Percentiles rank a stretch among this genome's conserved stretches.
These are phyloP conservation scores for Lota lota DNA, from an alignment of 2,113 vertebrate genomes.

Conservation along the genomic window DNA sequence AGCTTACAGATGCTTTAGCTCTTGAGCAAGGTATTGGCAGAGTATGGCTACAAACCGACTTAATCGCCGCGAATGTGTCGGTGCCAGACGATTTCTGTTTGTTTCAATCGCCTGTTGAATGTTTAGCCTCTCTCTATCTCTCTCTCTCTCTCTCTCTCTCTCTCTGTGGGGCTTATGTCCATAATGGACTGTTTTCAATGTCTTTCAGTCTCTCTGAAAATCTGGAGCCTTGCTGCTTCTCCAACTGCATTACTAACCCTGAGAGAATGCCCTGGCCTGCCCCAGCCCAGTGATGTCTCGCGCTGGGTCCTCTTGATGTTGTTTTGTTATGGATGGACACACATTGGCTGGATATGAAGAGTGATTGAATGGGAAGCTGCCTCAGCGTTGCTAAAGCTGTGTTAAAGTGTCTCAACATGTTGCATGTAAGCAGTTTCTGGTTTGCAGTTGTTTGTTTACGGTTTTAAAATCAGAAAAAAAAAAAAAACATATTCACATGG, in stretches of 20 bases:
- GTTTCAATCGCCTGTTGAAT: slow-evolving; percentile 18
- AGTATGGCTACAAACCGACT: slow-evolving; percentile 38
- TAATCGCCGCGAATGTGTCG: slow-evolving; percentile 13
- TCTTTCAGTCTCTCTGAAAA: slow-evolving; percentile 25
- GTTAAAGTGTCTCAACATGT: slow-evolving; percentile 17
- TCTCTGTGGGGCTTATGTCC: slow-evolving; percentile 24
- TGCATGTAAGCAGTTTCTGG: slow-evolving; percentile 24
- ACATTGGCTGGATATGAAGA: slow-evolving; percentile 20
- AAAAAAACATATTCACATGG: slow-evolving; percentile 4
- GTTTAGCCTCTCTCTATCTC: slow-evolving; percentile 15
- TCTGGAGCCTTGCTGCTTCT: slow-evolving; percentile 29
- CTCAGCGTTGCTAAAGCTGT: slow-evolving; percentile 6
- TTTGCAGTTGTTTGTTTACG: slow-evolving; percentile 18
- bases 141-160: not conserved
- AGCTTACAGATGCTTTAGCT: slow-evolving; percentile 66
- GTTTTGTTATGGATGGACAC: slow-evolving; percentile 35
- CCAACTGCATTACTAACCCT: slow-evolving; percentile 47
- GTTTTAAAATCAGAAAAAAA: slow-evolving; percentile 4
- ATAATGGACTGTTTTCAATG: slow-evolving; percentile 45
- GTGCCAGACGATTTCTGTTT: slow-evolving; percentile 21
- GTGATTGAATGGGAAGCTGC: slow-evolving; percentile 26
- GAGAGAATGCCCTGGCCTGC: slow-evolving; percentile 44
- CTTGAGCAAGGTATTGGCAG: slow-evolving; percentile 79
- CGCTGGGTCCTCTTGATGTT: slow-evolving; percentile 20
- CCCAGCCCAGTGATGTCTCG: slow-evolving; percentile 30